Conservation (phyloP, 2,113 vertebrate species). For the Ascaphus truei region DNA sequence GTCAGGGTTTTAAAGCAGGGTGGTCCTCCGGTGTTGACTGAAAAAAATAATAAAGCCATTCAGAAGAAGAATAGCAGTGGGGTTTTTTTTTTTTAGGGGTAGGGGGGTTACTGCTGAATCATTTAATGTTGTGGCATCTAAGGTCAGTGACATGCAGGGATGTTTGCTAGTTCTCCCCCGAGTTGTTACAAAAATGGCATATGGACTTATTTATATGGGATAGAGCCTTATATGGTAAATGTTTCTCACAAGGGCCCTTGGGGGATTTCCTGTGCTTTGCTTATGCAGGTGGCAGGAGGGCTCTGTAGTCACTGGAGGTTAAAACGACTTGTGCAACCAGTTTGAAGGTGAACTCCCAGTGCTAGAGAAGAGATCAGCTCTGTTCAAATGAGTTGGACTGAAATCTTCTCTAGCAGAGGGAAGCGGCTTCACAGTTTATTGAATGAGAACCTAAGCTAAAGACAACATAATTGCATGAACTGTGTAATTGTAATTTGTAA, state of each 20-base stretch:
- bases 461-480: too few relatives aligned
- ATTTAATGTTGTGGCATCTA: background rate
- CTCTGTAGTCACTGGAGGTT: constrained; percentile 7
- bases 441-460: too few relatives aligned
- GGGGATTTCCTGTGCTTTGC: constrained; percentile 19
- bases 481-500: too few relatives aligned
- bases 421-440: too few relatives aligned
- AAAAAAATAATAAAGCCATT: too few relatives aligned
- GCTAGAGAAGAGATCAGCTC: too few relatives aligned
- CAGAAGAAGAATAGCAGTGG: background rate
- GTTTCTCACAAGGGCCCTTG: background rate
- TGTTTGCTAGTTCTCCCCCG: background rate
- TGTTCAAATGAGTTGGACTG: too few relatives aligned
- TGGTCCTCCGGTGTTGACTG: background rate
- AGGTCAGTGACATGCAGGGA: background rate
- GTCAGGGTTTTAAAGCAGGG: background rate
- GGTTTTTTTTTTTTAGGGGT: background rate
- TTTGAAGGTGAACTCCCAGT: constrained; percentile 7
- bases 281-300: constrained; percentile 20
- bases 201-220: constrained; percentile 15
- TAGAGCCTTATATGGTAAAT: constrained; percentile 9
- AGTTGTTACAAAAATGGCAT: constrained; percentile 5
- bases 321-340: background rate
- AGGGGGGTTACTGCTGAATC: background rate
- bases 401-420: too few relatives aligned